Base-by-base conservation (phyloP, 2,888 invertebrate genomes). In the Latrodectus hesperus region DNA sequence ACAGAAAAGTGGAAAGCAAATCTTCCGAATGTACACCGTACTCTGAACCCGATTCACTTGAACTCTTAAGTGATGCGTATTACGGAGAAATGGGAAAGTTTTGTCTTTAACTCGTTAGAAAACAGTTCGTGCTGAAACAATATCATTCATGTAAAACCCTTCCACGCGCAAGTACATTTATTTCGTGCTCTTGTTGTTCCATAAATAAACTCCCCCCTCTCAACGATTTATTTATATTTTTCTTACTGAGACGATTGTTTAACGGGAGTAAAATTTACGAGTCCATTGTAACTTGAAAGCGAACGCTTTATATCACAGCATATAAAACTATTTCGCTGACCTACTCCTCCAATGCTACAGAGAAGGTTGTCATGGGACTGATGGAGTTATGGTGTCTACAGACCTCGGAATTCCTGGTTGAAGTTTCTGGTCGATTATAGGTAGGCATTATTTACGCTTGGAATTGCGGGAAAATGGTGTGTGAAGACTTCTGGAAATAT, bases 301-400 rank as follows among this genome's bases (percentile, higher is more conserved):
- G 53, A 80, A 76, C 75, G 71, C 76, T 53, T 86, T 84, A 60
- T 74, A 74, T 67, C 79, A 26, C 52, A 55, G 76, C 80, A 86
- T 80, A 80, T 70, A 73, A 71, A 81, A 64, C 86, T 86, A 70
- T 55, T 80, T 70, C 71, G 71, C 64, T 86, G 86, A 86, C 86
- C 86, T 81, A 86, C 80, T 86, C 75, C 86, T 75, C 64, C 79
- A 70, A 55, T 60, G 72, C 51, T 84, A 16, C 12, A 17, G 74
- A 78, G 86, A 81, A 86, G 86, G 80, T 86, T 86, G 86, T 86
- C 86, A 86, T n/a, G 49, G 65, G n/a, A 22, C 76, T 86, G 86
- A 86, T 72, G 76, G 81, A 86, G 75, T 79, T 86, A 86, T 71
- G 81, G 73, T 74, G 78, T 55, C 67, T 73, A 52, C 60, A 72